These are phyloP conservation scores for Probaryconus sp. DNA, from an alignment of 1,140 invertebrate genomes.

Conservation along the genomic window DNA sequence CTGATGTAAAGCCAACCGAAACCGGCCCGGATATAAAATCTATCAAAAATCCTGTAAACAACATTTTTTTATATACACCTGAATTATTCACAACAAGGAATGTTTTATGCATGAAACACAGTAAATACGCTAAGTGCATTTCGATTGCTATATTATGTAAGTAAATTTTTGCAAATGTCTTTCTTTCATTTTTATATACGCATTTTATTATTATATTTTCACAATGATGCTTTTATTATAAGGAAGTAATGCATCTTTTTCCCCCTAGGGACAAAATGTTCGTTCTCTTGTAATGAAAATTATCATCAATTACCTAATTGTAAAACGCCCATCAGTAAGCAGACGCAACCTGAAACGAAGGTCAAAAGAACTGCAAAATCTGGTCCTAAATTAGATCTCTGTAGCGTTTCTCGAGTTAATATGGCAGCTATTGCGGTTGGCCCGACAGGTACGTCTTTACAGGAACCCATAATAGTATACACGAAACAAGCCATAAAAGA, in stretches of 20 bases:
- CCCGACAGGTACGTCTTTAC: conserved; percentile 86
- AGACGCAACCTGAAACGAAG: conserved; percentile 88
- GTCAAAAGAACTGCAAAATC: conserved; percentile 89
- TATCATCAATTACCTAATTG: conserved; percentile 87
- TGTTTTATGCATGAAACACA: too few species aligned
- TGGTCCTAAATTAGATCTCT: conserved; percentile 79
- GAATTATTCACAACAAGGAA: too few species aligned
- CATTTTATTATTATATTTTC: too few species aligned
- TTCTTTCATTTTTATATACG: too few species aligned
- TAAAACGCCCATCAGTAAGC: conserved; percentile 89
- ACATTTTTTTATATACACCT: too few species aligned
- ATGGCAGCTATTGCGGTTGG: conserved; percentile 85
- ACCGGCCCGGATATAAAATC: conserved; percentile 96
- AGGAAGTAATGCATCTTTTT: too few species aligned
- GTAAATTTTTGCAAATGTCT: too few species aligned
- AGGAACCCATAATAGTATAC: conserved; percentile 87
- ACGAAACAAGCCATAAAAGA: conserved; percentile 92
- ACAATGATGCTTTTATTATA: too few species aligned
- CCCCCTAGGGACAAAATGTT: too few species aligned
- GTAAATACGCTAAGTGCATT: too few species aligned
- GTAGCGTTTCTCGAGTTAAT: conserved; percentile 82
- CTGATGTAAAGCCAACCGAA: conserved; percentile 93
- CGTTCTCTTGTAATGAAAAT: too few species aligned
- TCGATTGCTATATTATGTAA: too few species aligned
- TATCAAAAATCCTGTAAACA: conserved; percentile 87